Base-by-base conservation (phyloP, 1,140 invertebrate species). In the Rhynchophorus ferrugineus region DNA sequence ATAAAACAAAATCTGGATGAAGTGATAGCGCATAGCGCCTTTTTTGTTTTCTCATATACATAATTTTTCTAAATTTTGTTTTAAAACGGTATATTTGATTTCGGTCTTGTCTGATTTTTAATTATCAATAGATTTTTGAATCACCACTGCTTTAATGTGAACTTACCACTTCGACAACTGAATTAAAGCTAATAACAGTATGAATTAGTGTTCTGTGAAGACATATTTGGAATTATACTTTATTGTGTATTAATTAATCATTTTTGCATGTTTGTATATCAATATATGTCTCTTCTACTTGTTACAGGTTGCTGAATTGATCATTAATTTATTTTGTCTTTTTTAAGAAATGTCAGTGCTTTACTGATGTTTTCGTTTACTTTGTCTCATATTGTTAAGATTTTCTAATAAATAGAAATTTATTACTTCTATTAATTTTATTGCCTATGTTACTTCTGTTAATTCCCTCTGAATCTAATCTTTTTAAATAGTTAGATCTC, bases 1-100 rank as follows among this genome's bases (percentile, higher is more conserved):
- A 18, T 41, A n/a, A 34, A 39, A 19, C 39, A 44, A 35, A 36
- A 42, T 14, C 35, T 35, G 51, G 34, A 41, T 33, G 39, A 53
- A 53, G 56, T 57, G 56, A 57, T 57, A 57, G 56, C 56, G 56
- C 56, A 17, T 44, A 44, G 45, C 49, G 56, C 56, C 49, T 51
- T 46, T 52, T 57, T 56, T 44, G 8, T 49, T 38, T 51, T 53
- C 39, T 13, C 17, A 41, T 16, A 19, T 46, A 20, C 41, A 22
- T 21, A 9, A 29, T 50, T 22, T 14, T 43, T 51, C 17, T 13
- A 22, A 36, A 20, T 19, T 14, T 9, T 44, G 41, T 18, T 49
- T 42, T 35, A 44, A 6, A 44, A 8, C 34, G 34, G 37, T 5
- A 11, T 3, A 22, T 45, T 16, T 53, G 17, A 7, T 24, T 16